phyloP scores from a whole-genome alignment of 2,888 invertebrate genomes.

The Noctua fimbriata region DNA sequence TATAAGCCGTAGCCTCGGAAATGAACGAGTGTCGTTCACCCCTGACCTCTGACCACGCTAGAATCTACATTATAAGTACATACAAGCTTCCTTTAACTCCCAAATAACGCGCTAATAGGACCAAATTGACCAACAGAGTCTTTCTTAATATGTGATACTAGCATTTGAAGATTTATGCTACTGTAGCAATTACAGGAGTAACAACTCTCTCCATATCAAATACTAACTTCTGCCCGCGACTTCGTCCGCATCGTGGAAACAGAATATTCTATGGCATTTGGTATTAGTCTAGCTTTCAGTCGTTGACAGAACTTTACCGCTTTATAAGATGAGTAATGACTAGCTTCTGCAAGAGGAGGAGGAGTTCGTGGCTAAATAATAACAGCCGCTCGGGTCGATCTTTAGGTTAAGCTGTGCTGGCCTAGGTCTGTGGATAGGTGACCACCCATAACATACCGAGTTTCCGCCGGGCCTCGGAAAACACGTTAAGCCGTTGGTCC shows the following conservation, averaged over 20 bases:
- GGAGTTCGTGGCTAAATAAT: too few relatives aligned
- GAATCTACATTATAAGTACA: conserved; percentile 21
- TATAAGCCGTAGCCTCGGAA: conserved; percentile 18
- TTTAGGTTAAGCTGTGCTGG: too few relatives aligned
- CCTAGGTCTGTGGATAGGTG: too few relatives aligned
- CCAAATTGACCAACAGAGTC: conserved; percentile 35
- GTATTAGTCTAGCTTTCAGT: background rate
- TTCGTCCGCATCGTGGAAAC: background rate
- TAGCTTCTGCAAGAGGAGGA: too few relatives aligned
- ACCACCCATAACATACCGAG: too few relatives aligned
- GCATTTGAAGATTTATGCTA: background rate
- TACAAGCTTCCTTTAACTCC: conserved; percentile 41
- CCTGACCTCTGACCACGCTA: conserved; percentile 45
- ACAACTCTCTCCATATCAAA: background rate
- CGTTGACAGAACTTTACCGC: background rate
- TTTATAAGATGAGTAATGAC: background rate
- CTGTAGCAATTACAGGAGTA: background rate
- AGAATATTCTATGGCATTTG: background rate
- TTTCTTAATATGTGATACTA: background rate
- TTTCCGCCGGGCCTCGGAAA: too few relatives aligned
- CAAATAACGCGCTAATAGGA: conserved; percentile 52
- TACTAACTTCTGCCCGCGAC: background rate
- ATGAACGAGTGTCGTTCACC: conserved; percentile 48
- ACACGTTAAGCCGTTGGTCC: too few relatives aligned
- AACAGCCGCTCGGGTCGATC: too few relatives aligned